A percentile compares a stretch with the other conserved stretches of the same genome.
Evolutionary conservation across 2,797 vertebrate species (phyloP).

Genomic region (Heteromormyrus szaboi): DNA sequence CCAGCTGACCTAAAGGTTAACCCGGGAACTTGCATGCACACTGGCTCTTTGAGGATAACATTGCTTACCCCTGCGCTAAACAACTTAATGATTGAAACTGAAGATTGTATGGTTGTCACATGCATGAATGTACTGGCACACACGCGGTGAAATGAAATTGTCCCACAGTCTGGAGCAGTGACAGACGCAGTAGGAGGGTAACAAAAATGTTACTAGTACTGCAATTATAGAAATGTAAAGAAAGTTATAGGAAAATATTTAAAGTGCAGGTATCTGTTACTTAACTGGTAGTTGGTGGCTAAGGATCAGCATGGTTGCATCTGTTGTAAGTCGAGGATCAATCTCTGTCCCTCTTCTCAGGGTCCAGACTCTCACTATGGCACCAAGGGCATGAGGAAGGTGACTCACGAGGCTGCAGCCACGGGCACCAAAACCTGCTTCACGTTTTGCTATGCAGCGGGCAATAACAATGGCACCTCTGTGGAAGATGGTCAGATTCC

Average conservation of each 20-base stretch:
- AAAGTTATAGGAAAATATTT: background rate
- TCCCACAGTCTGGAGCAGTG: background rate
- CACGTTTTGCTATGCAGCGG: conserved; percentile 92
- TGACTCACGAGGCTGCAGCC: conserved; percentile 78
- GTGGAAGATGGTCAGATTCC: conserved; percentile 98
- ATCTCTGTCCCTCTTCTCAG: conserved; percentile 45
- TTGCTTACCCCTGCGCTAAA: background rate
- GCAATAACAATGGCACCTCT: conserved; percentile 96
- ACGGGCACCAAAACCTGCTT: conserved; percentile 92
- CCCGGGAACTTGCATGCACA: background rate
- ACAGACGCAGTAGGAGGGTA: background rate
- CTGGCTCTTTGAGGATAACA: background rate
- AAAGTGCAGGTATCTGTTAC: background rate
- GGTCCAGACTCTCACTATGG: conserved; percentile 97
- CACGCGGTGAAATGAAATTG: background rate
- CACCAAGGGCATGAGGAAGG: conserved; percentile 94
- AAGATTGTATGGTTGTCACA: background rate
- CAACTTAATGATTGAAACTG: background rate
- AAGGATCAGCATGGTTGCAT: background rate
- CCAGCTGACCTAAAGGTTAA: background rate
- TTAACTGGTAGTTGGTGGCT: background rate
- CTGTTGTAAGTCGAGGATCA: background rate
- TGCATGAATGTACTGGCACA: background rate
- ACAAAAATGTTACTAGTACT: background rate
- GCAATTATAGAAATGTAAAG: background rate